Evolutionary conservation across 1,140 invertebrate species (phyloP).

Genomic region (Atta texana): DNA sequence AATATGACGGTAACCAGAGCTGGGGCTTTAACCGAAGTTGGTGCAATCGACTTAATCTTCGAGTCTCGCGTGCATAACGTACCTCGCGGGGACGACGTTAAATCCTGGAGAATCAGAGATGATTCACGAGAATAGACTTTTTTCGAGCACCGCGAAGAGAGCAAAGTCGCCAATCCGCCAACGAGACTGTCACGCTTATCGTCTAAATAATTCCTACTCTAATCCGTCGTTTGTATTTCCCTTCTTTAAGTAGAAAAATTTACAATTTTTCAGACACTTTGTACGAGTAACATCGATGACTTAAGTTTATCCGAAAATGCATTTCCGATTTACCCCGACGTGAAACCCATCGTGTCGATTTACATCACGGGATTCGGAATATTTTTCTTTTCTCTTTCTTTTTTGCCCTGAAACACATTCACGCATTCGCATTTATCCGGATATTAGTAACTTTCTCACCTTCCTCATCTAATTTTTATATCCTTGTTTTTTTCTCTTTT

Average conservation of each 20-base stretch:
- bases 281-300: constrained; percentile 84
- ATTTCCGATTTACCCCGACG: constrained; percentile 47
- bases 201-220: constrained; percentile 71
- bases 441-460: constrained; percentile 78
- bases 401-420: constrained; percentile 21
- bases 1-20: not conserved
- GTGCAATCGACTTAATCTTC: constrained; percentile 33
- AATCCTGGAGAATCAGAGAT: constrained; percentile 34
- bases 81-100: constrained; percentile 52
- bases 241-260: constrained; percentile 80
- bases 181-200: constrained; percentile 62
- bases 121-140: not conserved
- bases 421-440: constrained; percentile 65
- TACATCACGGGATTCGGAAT: constrained; percentile 7
- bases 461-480: constrained; percentile 41
- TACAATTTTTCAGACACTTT: constrained; percentile 80
- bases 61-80: constrained; percentile 68
- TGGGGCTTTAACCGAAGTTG: not conserved
- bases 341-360: not conserved
- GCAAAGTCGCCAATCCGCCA: constrained; percentile 35
- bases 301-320: constrained; percentile 78
- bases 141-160: not conserved
- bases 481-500: not conserved
- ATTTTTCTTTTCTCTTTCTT: constrained; percentile 4
- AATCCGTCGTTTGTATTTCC: constrained; percentile 72